Conservation (phyloP, 2,888 invertebrate species). For the Falcaria lacertinaria region DNA sequence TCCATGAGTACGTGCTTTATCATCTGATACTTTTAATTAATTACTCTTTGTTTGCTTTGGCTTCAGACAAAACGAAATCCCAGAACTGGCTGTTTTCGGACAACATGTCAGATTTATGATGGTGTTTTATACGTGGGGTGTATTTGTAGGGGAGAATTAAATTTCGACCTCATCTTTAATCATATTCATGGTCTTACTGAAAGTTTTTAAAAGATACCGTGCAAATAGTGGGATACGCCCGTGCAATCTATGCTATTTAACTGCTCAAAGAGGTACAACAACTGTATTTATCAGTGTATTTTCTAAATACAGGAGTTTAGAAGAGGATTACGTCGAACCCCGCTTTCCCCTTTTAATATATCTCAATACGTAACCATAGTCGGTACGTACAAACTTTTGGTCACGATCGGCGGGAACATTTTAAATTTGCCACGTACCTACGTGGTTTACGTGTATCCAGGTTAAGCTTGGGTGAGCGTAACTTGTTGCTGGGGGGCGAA, state of each 20-base stretch:
- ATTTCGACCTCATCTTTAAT: too few species aligned
- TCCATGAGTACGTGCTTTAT: constrained; percentile 39
- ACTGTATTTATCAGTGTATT: not conserved
- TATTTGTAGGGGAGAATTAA: too few species aligned
- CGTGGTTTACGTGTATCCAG: constrained; percentile 12
- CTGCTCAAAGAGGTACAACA: not conserved
- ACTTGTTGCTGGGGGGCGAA: constrained; percentile 19
- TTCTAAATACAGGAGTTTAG: too few species aligned
- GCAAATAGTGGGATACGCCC: too few species aligned
- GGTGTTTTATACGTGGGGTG: too few species aligned
- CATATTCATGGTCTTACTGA: too few species aligned
- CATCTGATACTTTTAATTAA: constrained; percentile 49
- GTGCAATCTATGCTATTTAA: too few species aligned
- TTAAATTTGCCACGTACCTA: not conserved
- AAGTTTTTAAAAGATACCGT: too few species aligned
- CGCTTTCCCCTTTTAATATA: not conserved
- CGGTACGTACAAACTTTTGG: not conserved
- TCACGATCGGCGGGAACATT: not conserved
- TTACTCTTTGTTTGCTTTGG: constrained; percentile 45
- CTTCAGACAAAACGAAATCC: constrained; percentile 30
- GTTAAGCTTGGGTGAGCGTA: constrained; percentile 24
- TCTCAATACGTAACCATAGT: not conserved
- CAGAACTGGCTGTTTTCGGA: constrained; percentile 29
- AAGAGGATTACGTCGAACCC: not conserved
- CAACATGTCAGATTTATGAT: too few species aligned